These are phyloP conservation scores for Sesamia inferens DNA, from an alignment of 2,888 invertebrate genomes.

Conservation along the genomic window DNA sequence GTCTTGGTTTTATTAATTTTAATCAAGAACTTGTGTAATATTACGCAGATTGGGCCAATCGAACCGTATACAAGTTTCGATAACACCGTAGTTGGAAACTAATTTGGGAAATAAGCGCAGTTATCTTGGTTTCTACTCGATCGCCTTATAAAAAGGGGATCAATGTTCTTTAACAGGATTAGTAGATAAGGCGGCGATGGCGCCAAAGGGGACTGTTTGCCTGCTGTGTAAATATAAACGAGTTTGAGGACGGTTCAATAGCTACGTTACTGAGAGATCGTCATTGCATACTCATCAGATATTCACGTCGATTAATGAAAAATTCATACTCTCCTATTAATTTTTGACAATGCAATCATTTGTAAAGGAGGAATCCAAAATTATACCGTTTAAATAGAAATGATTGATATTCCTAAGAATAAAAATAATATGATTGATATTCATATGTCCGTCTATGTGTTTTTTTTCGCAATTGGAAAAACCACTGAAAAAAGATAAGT, in stretches of 20 bases:
- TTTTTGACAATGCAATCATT: conserved; percentile 2
- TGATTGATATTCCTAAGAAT: conserved; percentile 3
- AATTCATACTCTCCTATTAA: conserved; percentile 14
- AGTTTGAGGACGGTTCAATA: conserved; percentile 49
- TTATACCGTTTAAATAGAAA: neutral
- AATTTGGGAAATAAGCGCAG: conserved; percentile 87
- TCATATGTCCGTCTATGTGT: neutral
- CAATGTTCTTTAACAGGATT: conserved; percentile 80
- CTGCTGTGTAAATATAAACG: conserved; percentile 61
- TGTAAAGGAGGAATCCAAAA: neutral
- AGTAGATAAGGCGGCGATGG: conserved; percentile 69
- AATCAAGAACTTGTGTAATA: conserved; percentile 90
- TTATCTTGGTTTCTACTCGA: conserved; percentile 84
- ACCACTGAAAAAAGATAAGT: neutral
- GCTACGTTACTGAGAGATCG: conserved; percentile 34
- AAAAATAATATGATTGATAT: conserved; percentile 1
- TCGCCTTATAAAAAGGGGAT: conserved; percentile 86
- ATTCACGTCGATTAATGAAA: conserved; percentile 27
- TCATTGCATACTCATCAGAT: conserved; percentile 30
- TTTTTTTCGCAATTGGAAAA: neutral
- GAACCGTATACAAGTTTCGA: conserved; percentile 88
- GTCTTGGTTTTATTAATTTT: conserved; percentile 90
- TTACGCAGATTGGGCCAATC: conserved; percentile 89
- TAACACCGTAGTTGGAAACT: conserved; percentile 88
- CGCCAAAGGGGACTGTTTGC: conserved; percentile 61